These are phyloP conservation scores for Apeltes quadracus DNA, from an alignment of 2,113 vertebrate genomes.

Conservation along the genomic window DNA sequence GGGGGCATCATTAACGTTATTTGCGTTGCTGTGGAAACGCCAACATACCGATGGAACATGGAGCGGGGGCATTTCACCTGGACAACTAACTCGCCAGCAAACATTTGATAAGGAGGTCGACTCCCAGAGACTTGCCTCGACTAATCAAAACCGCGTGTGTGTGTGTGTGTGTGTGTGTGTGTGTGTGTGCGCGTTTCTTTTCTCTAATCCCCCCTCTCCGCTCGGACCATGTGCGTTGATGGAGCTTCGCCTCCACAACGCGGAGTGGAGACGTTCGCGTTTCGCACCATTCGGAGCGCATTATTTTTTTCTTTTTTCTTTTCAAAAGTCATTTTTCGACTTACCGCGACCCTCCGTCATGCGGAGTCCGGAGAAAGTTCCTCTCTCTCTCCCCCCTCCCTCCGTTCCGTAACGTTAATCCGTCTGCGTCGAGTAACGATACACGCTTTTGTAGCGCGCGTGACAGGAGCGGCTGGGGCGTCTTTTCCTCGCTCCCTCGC, in stretches of 20 bases:
- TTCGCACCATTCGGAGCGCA: no score
- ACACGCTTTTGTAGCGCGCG: no score
- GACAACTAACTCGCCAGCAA: conserved; percentile 25
- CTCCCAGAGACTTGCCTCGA: conserved; percentile 1
- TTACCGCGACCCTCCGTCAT: conserved; percentile 60
- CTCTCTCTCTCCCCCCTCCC: no score
- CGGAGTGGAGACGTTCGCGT: no score
- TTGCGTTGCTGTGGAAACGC: no score
- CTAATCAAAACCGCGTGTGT: neutral
- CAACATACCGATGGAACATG: no score
- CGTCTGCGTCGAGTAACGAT: neutral
- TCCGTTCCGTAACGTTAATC: neutral
- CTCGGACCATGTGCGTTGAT: no score
- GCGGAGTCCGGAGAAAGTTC: neutral
- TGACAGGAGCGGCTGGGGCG: neutral
- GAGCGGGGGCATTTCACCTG: neutral
- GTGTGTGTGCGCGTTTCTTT: neutral
- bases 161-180: neutral
- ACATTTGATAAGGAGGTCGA: conserved; percentile 26
- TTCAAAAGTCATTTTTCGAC: neutral
- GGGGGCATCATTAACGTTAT: no score
- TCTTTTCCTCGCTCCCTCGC: neutral
- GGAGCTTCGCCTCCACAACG: conserved; percentile 7
- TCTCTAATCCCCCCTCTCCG: no score
- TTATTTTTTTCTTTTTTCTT: no score